phyloP scores from a whole-genome alignment of 2,113 vertebrate species.

The Chlamydotis undulata region DNA sequence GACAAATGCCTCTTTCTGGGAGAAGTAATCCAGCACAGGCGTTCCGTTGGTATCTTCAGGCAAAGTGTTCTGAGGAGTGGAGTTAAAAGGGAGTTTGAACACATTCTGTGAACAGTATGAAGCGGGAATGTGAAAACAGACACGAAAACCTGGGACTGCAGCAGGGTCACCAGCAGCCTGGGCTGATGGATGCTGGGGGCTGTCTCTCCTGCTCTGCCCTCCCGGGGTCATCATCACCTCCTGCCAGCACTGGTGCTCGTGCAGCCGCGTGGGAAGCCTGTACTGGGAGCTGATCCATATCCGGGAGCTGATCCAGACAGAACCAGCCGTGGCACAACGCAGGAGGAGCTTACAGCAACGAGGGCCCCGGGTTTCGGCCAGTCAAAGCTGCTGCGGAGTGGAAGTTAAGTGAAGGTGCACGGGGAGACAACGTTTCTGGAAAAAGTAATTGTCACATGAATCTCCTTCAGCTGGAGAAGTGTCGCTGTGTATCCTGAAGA shows the following conservation, averaged over 20 bases:
- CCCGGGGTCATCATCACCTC: background rate
- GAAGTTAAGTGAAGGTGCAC: accelerated
- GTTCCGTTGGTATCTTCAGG: accelerated
- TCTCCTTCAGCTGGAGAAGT: background rate
- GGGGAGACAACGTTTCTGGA: background rate
- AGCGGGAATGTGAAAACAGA: background rate
- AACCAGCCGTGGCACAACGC: accelerated
- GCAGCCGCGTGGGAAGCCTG: background rate
- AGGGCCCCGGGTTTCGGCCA: background rate
- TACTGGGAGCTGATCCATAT: accelerated
- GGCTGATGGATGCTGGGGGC: background rate
- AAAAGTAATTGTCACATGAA: background rate
- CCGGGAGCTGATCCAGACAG: background rate
- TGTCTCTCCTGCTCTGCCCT: background rate
- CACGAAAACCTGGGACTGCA: no score
- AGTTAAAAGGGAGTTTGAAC: background rate
- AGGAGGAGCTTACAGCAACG: background rate
- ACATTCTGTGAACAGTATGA: background rate
- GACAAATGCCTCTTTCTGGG: background rate
- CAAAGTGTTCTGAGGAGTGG: background rate
- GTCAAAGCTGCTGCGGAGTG: background rate
- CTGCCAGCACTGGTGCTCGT: accelerated
- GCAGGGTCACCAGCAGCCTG: accelerated
- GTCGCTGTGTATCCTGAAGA: background rate
- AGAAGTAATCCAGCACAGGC: background rate